Percentiles rank a stretch among this genome's conserved stretches.
These are phyloP conservation scores for Cavia aperea DNA, from an alignment of 2,113 vertebrate genomes.

Conservation along the genomic window DNA sequence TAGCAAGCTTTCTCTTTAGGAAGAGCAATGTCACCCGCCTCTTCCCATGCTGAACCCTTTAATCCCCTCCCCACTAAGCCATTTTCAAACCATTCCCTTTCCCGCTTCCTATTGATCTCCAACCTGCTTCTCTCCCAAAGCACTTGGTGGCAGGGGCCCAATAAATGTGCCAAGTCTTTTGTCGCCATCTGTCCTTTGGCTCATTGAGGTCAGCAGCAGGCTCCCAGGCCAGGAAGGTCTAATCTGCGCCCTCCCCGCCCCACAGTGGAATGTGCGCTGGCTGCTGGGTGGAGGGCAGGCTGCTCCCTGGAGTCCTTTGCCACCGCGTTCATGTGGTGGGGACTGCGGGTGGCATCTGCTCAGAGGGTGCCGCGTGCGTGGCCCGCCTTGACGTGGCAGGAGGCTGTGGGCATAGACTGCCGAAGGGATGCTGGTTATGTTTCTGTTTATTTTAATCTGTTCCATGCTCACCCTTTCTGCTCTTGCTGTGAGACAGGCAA, in stretches of 20 bases:
- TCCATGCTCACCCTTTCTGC: neutral
- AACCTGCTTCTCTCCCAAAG: constrained; percentile 31
- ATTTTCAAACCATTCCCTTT: neutral
- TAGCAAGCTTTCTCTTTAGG: neutral
- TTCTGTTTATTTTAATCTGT: neutral
- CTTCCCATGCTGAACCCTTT: neutral
- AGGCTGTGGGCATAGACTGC: neutral
- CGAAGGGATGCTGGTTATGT: neutral
- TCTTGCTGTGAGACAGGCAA: neutral
- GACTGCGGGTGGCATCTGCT: neutral
- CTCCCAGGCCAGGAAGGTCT: neutral
- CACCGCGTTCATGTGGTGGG: accelerated
- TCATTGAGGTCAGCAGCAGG: constrained; percentile 44
- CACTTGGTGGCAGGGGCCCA: neutral
- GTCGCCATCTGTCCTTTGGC: constrained; percentile 58
- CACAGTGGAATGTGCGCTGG: neutral
- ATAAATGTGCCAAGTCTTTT: constrained; percentile 19
- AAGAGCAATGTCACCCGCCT: neutral
- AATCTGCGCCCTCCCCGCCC: neutral
- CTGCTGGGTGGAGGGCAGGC: accelerated
- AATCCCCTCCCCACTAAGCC: constrained; percentile 13
- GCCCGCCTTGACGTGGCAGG: neutral
- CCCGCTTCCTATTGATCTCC: constrained; percentile 28
- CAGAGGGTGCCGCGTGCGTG: neutral
- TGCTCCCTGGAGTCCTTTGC: neutral